Evolutionary conservation across 2,113 vertebrate genomes (phyloP).

Genomic region (Neoarius graeffei): DNA sequence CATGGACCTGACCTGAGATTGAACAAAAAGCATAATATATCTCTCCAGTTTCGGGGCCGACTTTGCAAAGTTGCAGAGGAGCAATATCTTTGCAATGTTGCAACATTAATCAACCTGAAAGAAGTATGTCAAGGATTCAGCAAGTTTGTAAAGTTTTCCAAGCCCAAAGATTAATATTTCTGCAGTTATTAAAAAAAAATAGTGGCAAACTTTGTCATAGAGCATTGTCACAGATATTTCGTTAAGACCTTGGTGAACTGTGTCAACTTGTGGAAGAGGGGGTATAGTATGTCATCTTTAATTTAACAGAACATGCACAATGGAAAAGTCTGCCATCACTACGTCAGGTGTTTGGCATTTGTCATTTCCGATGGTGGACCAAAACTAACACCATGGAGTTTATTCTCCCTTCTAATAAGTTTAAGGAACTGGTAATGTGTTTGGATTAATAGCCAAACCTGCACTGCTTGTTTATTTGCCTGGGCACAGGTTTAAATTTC

Average conservation of each 20-base stretch:
- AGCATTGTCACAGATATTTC: too few relatives aligned
- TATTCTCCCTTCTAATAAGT: constrained; percentile 17
- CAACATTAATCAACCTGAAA: constrained; percentile 36
- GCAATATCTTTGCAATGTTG: background rate
- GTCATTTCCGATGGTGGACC: background rate
- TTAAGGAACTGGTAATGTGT: constrained; percentile 16
- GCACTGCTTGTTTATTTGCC: constrained; percentile 28
- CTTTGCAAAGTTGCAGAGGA: constrained; percentile 40
- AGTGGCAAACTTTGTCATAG: background rate
- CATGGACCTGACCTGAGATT: constrained; percentile 35
- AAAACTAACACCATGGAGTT: constrained; percentile 1
- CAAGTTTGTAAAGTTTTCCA: constrained; percentile 43
- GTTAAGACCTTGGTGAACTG: too few relatives aligned
- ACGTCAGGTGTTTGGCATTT: background rate
- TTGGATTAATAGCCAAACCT: constrained; percentile 12
- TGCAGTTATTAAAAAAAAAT: constrained; percentile 5
- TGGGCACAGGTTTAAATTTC: background rate
- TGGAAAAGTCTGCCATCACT: constrained; percentile 5
- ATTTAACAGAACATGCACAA: background rate
- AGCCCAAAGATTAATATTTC: constrained; percentile 20
- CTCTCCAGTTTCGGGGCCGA: constrained; percentile 5
- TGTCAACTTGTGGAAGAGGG: too few relatives aligned
- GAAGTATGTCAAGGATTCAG: constrained; percentile 22
- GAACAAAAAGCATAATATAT: constrained; percentile 4
- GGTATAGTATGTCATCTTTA: too few relatives aligned